These are phyloP conservation scores for Odontamblyopus rebecca DNA, from an alignment of 2,797 vertebrate genomes.

Conservation along the genomic window DNA sequence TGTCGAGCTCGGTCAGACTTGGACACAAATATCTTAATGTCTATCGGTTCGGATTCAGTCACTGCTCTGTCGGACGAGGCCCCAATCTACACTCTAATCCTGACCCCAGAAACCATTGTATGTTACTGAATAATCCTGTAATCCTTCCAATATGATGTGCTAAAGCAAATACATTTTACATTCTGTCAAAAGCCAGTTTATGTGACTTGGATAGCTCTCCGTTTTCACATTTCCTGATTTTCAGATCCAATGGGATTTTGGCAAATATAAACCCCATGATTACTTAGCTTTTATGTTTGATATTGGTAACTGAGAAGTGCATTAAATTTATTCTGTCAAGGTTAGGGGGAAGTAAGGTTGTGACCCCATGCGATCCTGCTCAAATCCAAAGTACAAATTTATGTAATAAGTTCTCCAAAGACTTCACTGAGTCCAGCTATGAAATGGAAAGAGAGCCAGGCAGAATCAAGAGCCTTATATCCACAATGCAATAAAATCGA, in stretches of 20 bases:
- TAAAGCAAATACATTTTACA: slow-evolving; percentile 36
- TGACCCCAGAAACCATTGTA: neutral
- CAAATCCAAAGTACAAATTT: slow-evolving; percentile 42
- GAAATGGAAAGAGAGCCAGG: slow-evolving; percentile 47
- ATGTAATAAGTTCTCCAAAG: slow-evolving; percentile 28
- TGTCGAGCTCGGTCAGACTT: no score
- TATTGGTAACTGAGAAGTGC: slow-evolving; percentile 34
- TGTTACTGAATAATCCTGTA: slow-evolving; percentile 30
- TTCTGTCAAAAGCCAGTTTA: slow-evolving; percentile 35
- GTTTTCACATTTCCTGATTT: slow-evolving; percentile 32
- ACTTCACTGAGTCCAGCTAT: slow-evolving; percentile 33
- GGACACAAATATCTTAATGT: no score
- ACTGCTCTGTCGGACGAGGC: no score
- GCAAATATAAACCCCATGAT: slow-evolving; percentile 44
- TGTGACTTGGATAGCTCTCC: slow-evolving; percentile 24
- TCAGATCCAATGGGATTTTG: slow-evolving; percentile 39
- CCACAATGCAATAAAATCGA: slow-evolving; percentile 44
- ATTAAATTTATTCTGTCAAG: slow-evolving; percentile 33
- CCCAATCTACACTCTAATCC: neutral
- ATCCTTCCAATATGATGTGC: slow-evolving; percentile 41
- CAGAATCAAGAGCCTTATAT: slow-evolving; percentile 55
- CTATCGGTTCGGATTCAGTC: no score
- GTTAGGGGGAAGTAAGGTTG: slow-evolving; percentile 20
- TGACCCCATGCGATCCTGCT: slow-evolving; percentile 43
- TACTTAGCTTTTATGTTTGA: slow-evolving; percentile 38